phyloP scores from a whole-genome alignment of 53 echinoderm and acorn worm genomes.

The Henricia sp. region DNA sequence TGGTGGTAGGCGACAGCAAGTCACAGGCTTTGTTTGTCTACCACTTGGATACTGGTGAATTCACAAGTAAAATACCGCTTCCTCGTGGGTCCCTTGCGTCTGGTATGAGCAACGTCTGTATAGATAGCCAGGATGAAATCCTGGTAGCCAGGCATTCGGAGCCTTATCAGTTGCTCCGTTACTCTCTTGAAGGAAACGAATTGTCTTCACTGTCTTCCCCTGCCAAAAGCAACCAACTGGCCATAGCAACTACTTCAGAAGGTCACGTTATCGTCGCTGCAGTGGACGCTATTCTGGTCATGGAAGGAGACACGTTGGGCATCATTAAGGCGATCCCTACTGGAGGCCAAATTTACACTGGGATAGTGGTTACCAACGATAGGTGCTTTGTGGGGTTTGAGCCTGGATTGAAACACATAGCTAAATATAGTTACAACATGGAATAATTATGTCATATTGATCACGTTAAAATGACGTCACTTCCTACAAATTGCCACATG shows the following conservation, averaged over 20 bases:
- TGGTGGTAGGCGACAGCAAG: conserved; percentile 13
- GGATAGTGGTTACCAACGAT: background rate
- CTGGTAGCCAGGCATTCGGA: conserved; percentile 4
- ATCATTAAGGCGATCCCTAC: background rate
- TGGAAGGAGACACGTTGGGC: background rate
- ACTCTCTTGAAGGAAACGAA: background rate
- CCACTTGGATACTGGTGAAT: background rate
- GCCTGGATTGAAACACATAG: conserved; percentile 13
- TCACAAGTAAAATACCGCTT: background rate
- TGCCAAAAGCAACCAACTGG: conserved; percentile 8
- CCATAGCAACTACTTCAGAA: background rate
- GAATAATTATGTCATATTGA: too few species aligned
- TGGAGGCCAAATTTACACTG: conserved; percentile 1
- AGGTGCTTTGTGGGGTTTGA: conserved; percentile 34
- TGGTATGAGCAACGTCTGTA: conserved; percentile 36
- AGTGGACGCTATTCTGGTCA: background rate
- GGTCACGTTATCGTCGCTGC: conserved; percentile 1
- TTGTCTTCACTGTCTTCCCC: background rate
- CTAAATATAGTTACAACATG: conserved; percentile 14
- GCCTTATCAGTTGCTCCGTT: conserved; percentile 12
- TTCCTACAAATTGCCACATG: too few species aligned
- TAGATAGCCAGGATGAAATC: background rate
- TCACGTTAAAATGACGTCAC: too few species aligned
- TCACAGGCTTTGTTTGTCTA: conserved; percentile 19
- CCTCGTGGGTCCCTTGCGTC: background rate